Conservation (phyloP, 2,113 vertebrate genomes). For the Takifugu flavidus region DNA sequence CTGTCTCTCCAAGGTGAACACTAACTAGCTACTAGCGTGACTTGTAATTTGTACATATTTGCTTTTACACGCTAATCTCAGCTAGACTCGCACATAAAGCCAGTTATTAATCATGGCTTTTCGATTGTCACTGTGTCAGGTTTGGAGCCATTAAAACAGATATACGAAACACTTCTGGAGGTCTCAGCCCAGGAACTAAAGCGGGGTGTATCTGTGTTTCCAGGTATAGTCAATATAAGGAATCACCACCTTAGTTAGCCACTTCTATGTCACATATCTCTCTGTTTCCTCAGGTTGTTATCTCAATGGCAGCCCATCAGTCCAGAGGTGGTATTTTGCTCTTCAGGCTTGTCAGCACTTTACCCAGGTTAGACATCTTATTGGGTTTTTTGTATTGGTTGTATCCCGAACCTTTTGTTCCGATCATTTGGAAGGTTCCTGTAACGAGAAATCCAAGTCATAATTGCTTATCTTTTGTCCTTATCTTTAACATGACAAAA, state of each 20-base stretch:
- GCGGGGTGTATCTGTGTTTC: conserved; percentile 39
- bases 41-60: neutral
- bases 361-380: conserved; percentile 44
- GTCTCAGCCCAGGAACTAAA: conserved; percentile 27
- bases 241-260: neutral
- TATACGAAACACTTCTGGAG: conserved; percentile 43
- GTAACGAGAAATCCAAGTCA: too few species aligned
- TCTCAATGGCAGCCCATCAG: conserved; percentile 51
- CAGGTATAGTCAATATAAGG: conserved; percentile 41
- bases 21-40: neutral
- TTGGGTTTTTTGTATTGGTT: neutral
- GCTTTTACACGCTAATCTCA: neutral
- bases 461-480: too few species aligned
- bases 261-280: neutral
- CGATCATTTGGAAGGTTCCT: too few species aligned
- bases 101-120: neutral
- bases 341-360: conserved; percentile 43
- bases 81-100: neutral
- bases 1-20: neutral
- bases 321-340: conserved; percentile 54
- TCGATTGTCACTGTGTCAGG: conserved; percentile 29
- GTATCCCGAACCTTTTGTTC: neutral
- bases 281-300: conserved; percentile 51
- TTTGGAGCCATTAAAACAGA: conserved; percentile 46
- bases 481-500: too few species aligned